Evolutionary conservation across 1,140 invertebrate species (phyloP).

Genomic region (Gerris buenoi): DNA sequence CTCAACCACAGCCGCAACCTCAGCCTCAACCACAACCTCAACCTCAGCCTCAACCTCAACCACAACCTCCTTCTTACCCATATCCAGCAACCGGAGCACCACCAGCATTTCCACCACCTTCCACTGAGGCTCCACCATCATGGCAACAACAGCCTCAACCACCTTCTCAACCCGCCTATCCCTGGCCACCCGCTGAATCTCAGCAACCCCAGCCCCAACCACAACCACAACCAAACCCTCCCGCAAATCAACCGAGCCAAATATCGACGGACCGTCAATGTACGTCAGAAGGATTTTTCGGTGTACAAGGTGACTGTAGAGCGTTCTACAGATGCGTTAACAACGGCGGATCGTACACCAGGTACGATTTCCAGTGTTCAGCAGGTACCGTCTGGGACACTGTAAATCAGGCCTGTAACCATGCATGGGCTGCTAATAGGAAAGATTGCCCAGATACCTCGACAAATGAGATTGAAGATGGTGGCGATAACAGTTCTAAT

Average conservation of each 20-base stretch:
- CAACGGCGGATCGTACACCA: constrained; percentile 37
- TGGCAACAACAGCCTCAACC: constrained; percentile 1
- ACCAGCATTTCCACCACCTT: constrained; percentile 2
- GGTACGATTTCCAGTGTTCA: constrained; percentile 45
- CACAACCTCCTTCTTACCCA: neutral
- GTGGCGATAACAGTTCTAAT: too few relatives aligned
- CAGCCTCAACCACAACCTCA: neutral
- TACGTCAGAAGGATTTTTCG: constrained; percentile 36
- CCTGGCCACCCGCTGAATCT: neutral
- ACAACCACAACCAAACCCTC: constrained; percentile 9
- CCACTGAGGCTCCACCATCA: neutral
- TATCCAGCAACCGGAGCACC: constrained; percentile 8
- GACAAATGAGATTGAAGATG: neutral
- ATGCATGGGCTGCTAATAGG: constrained; percentile 30
- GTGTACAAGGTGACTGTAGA: constrained; percentile 40
- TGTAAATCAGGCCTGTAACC: constrained; percentile 41
- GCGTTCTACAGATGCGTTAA: constrained; percentile 52
- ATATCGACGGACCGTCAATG: constrained; percentile 11
- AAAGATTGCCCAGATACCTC: neutral
- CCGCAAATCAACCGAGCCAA: constrained; percentile 15
- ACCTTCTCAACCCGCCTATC: neutral
- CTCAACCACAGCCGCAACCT: constrained; percentile 1
- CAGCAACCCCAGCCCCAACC: constrained; percentile 5
- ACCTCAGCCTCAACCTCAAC: neutral
- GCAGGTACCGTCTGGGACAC: constrained; percentile 48